Evolutionary conservation across 2,888 invertebrate species (phyloP).

Genomic region (Lymantria dispar): DNA sequence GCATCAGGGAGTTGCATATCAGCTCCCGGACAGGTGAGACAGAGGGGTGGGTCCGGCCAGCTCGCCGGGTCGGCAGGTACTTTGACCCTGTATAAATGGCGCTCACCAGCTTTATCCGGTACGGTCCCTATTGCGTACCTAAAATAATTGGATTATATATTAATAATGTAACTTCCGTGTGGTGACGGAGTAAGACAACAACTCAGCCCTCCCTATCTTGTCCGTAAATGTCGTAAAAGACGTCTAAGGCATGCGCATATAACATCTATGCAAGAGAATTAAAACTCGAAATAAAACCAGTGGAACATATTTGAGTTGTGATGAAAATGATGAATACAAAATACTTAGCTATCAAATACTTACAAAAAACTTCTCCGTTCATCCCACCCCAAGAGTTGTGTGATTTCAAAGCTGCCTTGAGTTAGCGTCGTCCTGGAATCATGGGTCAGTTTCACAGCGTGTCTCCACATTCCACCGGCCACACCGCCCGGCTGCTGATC

Average conservation of each 20-base stretch:
- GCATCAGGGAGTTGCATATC: constrained; percentile 32
- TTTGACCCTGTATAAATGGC: constrained; percentile 89
- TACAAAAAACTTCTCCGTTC: constrained; percentile 86
- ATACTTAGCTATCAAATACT: constrained; percentile 44
- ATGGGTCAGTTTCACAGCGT: constrained; percentile 52
- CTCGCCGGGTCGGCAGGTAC: constrained; percentile 54
- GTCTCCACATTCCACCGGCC: constrained; percentile 71
- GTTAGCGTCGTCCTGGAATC: constrained; percentile 80
- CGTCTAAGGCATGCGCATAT: no score
- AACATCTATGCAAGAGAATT: no score
- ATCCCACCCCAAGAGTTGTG: constrained; percentile 89
- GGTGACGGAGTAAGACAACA: no score
- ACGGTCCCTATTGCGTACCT: constrained; percentile 93
- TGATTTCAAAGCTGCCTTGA: constrained; percentile 89
- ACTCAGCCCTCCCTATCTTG: no score
- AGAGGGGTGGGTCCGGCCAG: constrained; percentile 73
- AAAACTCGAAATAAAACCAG: no score
- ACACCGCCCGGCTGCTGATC: constrained; percentile 51
- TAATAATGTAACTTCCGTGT: no score
- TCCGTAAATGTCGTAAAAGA: no score
- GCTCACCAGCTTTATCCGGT: constrained; percentile 88
- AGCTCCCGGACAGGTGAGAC: constrained; percentile 80
- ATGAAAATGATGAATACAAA: no score
- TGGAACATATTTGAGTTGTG: no score
- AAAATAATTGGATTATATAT: constrained; percentile 14